These are phyloP conservation scores for Arrhopalites spinosus DNA, from an alignment of 2,888 invertebrate species.

Conservation along the genomic window DNA sequence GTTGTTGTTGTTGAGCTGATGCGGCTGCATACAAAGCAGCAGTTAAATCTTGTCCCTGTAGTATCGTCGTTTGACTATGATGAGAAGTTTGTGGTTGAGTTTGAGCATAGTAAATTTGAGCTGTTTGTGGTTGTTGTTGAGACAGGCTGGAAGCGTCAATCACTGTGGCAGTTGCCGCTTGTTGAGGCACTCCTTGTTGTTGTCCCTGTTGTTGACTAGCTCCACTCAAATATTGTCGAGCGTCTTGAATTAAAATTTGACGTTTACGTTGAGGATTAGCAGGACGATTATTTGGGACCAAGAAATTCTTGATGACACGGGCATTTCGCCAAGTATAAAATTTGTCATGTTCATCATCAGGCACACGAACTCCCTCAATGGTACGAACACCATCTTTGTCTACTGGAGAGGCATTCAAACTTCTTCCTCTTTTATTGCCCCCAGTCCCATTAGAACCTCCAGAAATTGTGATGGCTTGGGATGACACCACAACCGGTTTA, in stretches of 20 bases:
- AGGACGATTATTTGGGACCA: constrained; percentile 72
- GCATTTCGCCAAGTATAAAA: constrained; percentile 84
- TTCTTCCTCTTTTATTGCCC: constrained; percentile 1
- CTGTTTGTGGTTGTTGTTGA: constrained; percentile 39
- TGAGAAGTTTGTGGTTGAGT: background rate
- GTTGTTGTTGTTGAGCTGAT: constrained; percentile 40
- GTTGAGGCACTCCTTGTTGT: background rate
- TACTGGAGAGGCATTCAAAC: constrained; percentile 21
- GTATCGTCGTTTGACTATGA: background rate
- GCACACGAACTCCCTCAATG: constrained; percentile 79
- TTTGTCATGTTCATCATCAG: constrained; percentile 81
- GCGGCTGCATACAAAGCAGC: constrained; percentile 38
- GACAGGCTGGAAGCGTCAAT: constrained; percentile 32
- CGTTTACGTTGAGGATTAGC: constrained; percentile 52
- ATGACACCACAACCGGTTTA: constrained; percentile 11
- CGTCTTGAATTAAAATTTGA: constrained; percentile 51
- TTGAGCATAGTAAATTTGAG: constrained; percentile 44
- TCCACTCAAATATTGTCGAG: constrained; percentile 44
- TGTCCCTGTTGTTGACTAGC: background rate
- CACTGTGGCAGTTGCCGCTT: constrained; percentile 11
- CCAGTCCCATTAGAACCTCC: background rate
- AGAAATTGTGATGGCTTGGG: constrained; percentile 6
- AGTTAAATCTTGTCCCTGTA: constrained; percentile 14
- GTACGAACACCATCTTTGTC: constrained; percentile 69
- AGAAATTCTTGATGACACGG: constrained; percentile 80